Conservation (phyloP, 2,113 vertebrate species). For the Centropus bengalensis region DNA sequence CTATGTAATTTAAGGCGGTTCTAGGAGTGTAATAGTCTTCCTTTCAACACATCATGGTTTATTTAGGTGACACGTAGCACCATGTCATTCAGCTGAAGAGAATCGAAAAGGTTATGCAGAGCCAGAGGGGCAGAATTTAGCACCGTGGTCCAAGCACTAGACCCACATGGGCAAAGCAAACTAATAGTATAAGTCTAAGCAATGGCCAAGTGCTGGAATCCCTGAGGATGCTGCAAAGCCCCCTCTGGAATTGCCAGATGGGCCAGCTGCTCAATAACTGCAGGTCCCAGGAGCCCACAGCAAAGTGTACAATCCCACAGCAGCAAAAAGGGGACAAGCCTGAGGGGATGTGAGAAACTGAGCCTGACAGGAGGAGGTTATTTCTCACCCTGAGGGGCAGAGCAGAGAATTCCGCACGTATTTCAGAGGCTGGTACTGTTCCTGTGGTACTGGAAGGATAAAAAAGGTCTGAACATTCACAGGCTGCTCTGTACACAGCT, state of each 20-base stretch:
- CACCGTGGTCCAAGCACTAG: neutral
- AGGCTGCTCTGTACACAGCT: neutral
- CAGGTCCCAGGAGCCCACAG: neutral
- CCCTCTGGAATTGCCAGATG: neutral
- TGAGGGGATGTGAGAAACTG: neutral
- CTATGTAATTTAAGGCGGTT: constrained; percentile 39
- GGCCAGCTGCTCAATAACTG: rapidly evolving
- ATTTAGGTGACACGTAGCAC: neutral
- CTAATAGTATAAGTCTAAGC: neutral
- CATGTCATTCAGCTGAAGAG: constrained; percentile 14
- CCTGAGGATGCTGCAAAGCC: neutral
- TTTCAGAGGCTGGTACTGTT: neutral
- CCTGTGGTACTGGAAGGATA: neutral
- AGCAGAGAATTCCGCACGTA: neutral
- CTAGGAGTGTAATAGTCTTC: constrained; percentile 12
- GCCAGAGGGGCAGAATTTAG: neutral
- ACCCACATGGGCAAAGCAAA: neutral
- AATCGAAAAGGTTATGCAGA: constrained; percentile 55
- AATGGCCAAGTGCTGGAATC: neutral
- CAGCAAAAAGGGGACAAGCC: neutral
- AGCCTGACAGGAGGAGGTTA: neutral
- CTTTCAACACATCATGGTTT: constrained; percentile 50
- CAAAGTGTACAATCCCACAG: neutral
- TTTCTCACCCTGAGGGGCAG: neutral
- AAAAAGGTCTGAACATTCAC: neutral